Base-by-base conservation (phyloP, 2,797 vertebrate species). In the Brotula barbata region DNA sequence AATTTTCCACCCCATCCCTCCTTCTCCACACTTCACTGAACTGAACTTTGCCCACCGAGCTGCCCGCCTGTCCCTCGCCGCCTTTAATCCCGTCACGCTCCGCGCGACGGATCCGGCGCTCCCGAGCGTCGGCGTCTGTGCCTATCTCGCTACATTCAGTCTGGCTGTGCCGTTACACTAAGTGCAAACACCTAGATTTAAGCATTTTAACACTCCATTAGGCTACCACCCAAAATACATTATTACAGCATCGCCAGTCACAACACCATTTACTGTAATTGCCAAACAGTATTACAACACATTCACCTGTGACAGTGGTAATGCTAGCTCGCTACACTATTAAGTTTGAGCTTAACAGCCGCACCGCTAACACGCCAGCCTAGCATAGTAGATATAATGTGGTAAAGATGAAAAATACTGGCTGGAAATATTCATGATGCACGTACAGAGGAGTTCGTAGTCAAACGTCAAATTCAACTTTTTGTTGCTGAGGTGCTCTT, bases 101-200 rank as follows among this genome's bases (percentile, higher is more conserved):
- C 15, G 14, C 7, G 37, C 37, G 13, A 15, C 14, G 6, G 31
- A 33, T 39, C 2, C 37, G 37, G 14, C 3, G 37, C 3, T 14
- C 15, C 13, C 37, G 37, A n/a, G 37, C 12, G 37, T 13, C 13
- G 14, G 13, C 37, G 7, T 39, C 37, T n/a, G 13, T 5, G 37
- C 37, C 37, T 39, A 39, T 13, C 37, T n/a, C 37, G 7, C 37
- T 5, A n/a, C 37, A 15, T 39, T n/a, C 37, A 39, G 13, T 7
- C 37, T 39, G 37, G 6, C 37, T 39, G 37, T 11, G 34, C 34
- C 10, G 34, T 58, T 42, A 21, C 66, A 39, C 31, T 13, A 58
- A 73, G 63, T 74, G 69, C 56, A 36, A 17, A 60, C 58, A 41
- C 47, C 58, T 71, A 58, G 71, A 76, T 73, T 49, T 68, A 63